Conservation (phyloP, 1,140 invertebrate species). For the Aethina tumida region DNA sequence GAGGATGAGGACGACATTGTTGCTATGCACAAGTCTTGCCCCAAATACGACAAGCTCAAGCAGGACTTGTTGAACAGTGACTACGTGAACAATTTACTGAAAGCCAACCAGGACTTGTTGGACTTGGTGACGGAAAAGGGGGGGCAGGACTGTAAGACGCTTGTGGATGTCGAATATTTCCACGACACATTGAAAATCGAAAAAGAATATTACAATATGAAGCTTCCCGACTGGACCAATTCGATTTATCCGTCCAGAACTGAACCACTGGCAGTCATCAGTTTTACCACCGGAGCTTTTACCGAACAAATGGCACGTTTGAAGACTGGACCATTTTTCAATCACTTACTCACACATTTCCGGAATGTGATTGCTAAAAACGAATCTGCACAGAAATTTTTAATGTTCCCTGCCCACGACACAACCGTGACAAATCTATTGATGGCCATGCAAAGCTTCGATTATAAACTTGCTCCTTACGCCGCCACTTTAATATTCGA, state of each 20-base stretch:
- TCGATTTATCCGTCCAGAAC: constrained; percentile 40
- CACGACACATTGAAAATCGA: constrained; percentile 60
- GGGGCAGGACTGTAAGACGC: constrained; percentile 43
- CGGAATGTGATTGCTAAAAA: too few relatives aligned
- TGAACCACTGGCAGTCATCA: constrained; percentile 39
- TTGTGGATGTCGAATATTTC: constrained; percentile 45
- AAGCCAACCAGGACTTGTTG: constrained; percentile 50
- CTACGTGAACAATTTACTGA: constrained; percentile 44
- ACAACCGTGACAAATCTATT: too few relatives aligned
- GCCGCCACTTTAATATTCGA: too few relatives aligned
- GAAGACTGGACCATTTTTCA: constrained; percentile 50
- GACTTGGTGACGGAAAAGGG: constrained; percentile 47
- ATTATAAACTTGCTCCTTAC: too few relatives aligned
- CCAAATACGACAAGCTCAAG: constrained; percentile 47
- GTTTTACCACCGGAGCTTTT: too few relatives aligned
- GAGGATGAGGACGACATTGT: constrained; percentile 50
- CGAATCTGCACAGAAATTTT: too few relatives aligned
- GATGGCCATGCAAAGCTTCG: too few relatives aligned
- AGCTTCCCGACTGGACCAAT: constrained; percentile 61
- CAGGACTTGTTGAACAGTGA: constrained; percentile 42
- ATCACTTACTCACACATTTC: constrained; percentile 20
- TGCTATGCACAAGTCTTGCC: constrained; percentile 48
- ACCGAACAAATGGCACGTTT: constrained; percentile 42
- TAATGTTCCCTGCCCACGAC: too few relatives aligned
- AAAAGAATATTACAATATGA: constrained; percentile 53